These are phyloP conservation scores for Archips crataeganus DNA, from an alignment of 2,888 invertebrate genomes.

Conservation along the genomic window DNA sequence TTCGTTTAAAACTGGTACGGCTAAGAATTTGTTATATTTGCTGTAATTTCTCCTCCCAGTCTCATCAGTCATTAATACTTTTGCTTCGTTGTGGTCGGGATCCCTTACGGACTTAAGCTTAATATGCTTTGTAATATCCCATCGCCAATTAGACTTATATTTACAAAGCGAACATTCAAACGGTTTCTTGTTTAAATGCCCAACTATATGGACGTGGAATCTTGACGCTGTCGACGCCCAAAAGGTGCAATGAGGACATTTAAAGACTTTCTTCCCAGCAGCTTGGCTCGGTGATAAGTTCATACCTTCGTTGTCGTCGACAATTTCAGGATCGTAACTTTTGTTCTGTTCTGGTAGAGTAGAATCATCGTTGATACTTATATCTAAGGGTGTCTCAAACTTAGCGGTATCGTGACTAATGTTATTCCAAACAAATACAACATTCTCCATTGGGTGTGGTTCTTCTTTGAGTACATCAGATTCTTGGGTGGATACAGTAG, in stretches of 20 bases:
- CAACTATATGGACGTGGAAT: slow-evolving; percentile 97
- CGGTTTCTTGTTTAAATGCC: slow-evolving; percentile 96
- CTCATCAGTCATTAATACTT: slow-evolving; percentile 96
- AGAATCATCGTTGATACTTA: slow-evolving; percentile 78
- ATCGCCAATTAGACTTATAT: slow-evolving; percentile 98
- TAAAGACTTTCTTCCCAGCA: slow-evolving; percentile 92
- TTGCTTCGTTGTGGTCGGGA: slow-evolving; percentile 91
- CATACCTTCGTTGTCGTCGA: slow-evolving; percentile 85
- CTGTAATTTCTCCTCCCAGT: slow-evolving; percentile 96
- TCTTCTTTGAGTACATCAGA: slow-evolving; percentile 66
- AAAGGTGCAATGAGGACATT: slow-evolving; percentile 96
- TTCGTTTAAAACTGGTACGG: slow-evolving; percentile 87
- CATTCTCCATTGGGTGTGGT: slow-evolving; percentile 92
- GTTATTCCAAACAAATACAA: slow-evolving; percentile 93
- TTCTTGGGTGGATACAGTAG: slow-evolving; percentile 60
- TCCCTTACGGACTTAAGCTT: slow-evolving; percentile 95
- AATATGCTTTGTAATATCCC: slow-evolving; percentile 98
- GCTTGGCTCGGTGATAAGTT: slow-evolving; percentile 87
- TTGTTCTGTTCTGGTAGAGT: slow-evolving; percentile 71
- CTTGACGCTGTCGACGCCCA: slow-evolving; percentile 97
- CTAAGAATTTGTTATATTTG: slow-evolving; percentile 95
- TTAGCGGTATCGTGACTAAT: slow-evolving; percentile 78
- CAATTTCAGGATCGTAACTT: slow-evolving; percentile 70
- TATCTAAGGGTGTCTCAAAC: slow-evolving; percentile 75
- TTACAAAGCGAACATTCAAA: slow-evolving; percentile 98